Conservation (phyloP, 2,113 vertebrate species). For the Meles meles region DNA sequence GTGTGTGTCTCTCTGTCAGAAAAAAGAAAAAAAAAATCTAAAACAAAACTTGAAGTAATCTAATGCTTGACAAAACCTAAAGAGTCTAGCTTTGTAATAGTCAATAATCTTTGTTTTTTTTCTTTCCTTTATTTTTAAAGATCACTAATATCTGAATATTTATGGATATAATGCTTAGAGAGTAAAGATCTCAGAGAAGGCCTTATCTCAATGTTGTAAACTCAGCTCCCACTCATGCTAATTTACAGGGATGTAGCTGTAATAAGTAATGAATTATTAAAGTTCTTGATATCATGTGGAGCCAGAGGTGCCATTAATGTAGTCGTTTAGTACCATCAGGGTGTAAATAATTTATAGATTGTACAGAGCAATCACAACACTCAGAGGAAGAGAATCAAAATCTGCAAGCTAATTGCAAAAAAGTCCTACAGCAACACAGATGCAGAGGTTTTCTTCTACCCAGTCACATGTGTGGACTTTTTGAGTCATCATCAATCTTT, state of each 20-base stretch:
- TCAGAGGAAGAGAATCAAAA: conserved; percentile 24
- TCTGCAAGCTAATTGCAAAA: conserved; percentile 36
- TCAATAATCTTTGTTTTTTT: conserved; percentile 1
- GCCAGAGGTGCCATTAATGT: conserved; percentile 69
- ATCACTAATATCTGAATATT: conserved; percentile 26
- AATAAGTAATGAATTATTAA: conserved; percentile 78
- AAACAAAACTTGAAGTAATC: background rate
- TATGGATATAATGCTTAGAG: background rate
- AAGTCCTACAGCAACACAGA: background rate
- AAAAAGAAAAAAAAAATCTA: no score
- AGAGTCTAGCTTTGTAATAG: background rate
- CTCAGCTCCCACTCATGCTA: conserved; percentile 27
- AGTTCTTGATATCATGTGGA: conserved; percentile 62
- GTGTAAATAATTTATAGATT: conserved; percentile 74
- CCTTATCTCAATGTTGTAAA: conserved; percentile 28
- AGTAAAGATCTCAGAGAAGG: conserved; percentile 9
- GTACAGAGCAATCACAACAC: conserved; percentile 46
- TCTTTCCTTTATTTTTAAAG: conserved; percentile 30
- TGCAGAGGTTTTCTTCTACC: background rate
- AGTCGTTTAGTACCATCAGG: conserved; percentile 54
- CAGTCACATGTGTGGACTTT: background rate
- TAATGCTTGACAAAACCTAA: background rate
- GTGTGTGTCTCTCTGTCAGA: no score
- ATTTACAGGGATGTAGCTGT: conserved; percentile 26
- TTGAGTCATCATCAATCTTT: background rate